Evolutionary conservation across 2,113 vertebrate species (phyloP), one percentile per base, ranked within the genome.

Genomic region (Cololabis saira): DNA sequence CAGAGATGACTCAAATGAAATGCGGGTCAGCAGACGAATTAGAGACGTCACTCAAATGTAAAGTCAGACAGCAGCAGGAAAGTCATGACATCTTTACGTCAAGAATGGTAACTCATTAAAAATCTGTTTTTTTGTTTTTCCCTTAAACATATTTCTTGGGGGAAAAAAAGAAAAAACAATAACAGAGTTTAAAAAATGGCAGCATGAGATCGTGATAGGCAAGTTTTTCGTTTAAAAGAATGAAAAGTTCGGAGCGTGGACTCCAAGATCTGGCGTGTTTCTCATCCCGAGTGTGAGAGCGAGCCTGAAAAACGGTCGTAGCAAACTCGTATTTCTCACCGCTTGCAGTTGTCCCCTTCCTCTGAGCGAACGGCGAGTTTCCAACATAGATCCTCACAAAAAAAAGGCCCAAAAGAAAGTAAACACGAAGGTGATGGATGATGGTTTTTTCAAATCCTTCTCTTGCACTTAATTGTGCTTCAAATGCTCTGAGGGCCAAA

Each of bases 391-490:
- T 48, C 63, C 45, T 48, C 57, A 64, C 4, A 60, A 42, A 53
- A 69, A 80, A 77, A 80, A 56, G 49, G 71, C 67, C 50, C 7
- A 13, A 18, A 43, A 49, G 49, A 79, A 75, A 62, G 67, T 63
- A 80, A 85, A 80, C 69, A 72, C 3, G 61, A 65, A 76, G 43
- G 50, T 74, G 74, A 83, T 62, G 62, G 80, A 81, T 83, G 82
- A 72, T 61, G 30, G 3, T 74, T 85, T 77, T 71, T 61, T 53
- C 6, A 0, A 61, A 24, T 71, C 68, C 73, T 78, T 73, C 61
- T 74, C 71, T 82, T 56, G 71, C 68, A 80, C 78, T 88, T 84
- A 84, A 76, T 69, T 45, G 69, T 61, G 75, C 72, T 76, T 82
- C 81, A 70, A 70, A 30, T 33, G 19, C 71, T 68, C 13, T 16